These are phyloP conservation scores for Taxidea taxus DNA, from an alignment of 2,113 vertebrate species.

Conservation along the genomic window DNA sequence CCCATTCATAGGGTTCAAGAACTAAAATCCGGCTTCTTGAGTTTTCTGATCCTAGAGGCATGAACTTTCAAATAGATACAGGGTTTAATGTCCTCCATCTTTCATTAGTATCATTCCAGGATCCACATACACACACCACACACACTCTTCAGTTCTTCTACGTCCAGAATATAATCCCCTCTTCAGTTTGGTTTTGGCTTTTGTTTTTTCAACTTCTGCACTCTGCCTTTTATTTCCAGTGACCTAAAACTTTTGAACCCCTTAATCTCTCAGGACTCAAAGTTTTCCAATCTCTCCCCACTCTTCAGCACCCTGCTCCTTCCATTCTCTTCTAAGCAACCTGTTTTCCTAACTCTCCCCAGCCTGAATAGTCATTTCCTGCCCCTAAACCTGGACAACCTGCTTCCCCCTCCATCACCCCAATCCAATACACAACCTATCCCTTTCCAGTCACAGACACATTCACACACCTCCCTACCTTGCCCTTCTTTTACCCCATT, in stretches of 20 bases:
- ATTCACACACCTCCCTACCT: neutral
- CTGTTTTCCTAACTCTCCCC: neutral
- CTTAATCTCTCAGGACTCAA: constrained; percentile 20
- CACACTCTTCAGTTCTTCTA: neutral
- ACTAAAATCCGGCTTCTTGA: constrained; percentile 4
- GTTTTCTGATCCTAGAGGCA: neutral
- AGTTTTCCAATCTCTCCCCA: neutral
- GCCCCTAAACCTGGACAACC: neutral
- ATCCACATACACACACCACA: neutral
- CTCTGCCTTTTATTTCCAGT: neutral
- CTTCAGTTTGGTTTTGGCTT: neutral
- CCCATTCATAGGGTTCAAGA: neutral
- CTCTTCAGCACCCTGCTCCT: neutral
- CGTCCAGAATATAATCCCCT: neutral
- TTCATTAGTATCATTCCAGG: neutral
- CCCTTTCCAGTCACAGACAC: neutral
- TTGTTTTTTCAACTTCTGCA: neutral
- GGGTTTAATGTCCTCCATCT: neutral
- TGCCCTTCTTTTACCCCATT: neutral
- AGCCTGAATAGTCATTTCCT: neutral
- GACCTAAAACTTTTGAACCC: neutral
- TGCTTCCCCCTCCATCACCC: neutral
- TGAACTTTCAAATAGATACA: neutral
- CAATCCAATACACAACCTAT: neutral
- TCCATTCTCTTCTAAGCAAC: neutral